Evolutionary conservation across 2,888 invertebrate genomes (phyloP).

Genomic region (Trisateles emortualis): DNA sequence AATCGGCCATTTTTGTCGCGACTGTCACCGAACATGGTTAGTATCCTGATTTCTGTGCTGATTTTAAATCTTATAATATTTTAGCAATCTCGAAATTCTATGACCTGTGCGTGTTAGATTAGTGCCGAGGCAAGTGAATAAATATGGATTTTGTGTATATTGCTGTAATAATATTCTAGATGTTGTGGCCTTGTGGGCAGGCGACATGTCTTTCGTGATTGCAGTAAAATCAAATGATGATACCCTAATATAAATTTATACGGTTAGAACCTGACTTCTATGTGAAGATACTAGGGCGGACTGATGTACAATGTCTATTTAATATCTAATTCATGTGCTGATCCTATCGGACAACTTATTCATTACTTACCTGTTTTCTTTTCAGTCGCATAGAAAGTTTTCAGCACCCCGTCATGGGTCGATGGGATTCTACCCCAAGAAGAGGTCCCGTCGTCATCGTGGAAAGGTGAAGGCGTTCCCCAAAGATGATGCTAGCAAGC

Average conservation of each 20-base stretch:
- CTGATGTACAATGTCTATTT: constrained; percentile 76
- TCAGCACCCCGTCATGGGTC: constrained; percentile 99
- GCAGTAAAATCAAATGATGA: constrained; percentile 86
- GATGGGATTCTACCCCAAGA: constrained; percentile 99
- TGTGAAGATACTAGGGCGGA: constrained; percentile 93
- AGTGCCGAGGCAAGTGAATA: not conserved
- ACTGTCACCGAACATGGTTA: constrained; percentile 73
- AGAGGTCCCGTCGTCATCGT: constrained; percentile 97
- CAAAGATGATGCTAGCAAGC: constrained; percentile 98
- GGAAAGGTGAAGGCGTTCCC: constrained; percentile 99
- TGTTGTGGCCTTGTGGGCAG: too few species aligned
- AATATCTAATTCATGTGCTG: not conserved
- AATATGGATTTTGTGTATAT: not conserved
- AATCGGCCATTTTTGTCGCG: constrained; percentile 82
- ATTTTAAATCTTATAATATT: constrained; percentile 27
- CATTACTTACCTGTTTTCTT: constrained; percentile 32
- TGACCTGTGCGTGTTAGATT: not conserved
- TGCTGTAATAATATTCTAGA: not conserved
- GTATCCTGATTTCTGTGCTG: constrained; percentile 33
- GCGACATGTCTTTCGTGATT: too few species aligned
- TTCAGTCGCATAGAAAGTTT: constrained; percentile 99
- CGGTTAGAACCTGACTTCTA: constrained; percentile 90
- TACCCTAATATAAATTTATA: constrained; percentile 87
- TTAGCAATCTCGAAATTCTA: constrained; percentile 20
- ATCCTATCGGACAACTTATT: not conserved